A percentile compares a stretch with the other conserved stretches of the same genome.
These are phyloP conservation scores for Nebria salina DNA, from an alignment of 2,888 invertebrate species.

Conservation along the genomic window DNA sequence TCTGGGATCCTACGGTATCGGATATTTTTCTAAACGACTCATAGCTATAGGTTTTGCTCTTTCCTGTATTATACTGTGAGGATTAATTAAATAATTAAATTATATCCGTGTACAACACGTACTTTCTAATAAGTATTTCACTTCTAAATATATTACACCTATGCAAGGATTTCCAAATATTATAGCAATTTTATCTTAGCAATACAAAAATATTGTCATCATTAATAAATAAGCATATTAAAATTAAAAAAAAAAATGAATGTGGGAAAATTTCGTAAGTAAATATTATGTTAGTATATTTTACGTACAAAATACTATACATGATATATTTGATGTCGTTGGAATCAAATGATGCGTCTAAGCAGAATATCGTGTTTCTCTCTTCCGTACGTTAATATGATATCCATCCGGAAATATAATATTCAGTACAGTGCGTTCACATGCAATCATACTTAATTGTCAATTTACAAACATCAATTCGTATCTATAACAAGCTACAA, in stretches of 20 bases:
- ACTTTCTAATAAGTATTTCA: no score
- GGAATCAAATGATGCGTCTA: neutral
- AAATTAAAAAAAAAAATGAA: no score
- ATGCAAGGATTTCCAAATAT: slow-evolving; percentile 2
- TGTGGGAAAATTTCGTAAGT: no score
- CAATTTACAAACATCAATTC: neutral
- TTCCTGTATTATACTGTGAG: no score
- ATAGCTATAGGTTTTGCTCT: neutral
- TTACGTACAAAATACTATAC: neutral
- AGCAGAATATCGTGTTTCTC: neutral
- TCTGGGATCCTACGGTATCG: neutral
- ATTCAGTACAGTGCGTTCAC: neutral
- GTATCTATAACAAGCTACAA: no score
- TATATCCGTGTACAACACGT: no score
- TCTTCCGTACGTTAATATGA: neutral
- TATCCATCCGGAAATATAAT: neutral
- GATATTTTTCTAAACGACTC: neutral
- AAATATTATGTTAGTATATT: no score
- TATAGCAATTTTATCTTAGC: neutral
- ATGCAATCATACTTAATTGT: neutral
- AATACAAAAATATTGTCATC: neutral
- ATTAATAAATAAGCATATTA: no score
- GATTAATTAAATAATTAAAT: neutral
- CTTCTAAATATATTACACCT: no score
- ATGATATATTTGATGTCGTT: neutral